Percentiles rank a stretch among this genome's conserved stretches.
These are phyloP conservation scores for Acanthaster planci DNA, from an alignment of 35 echinoderm and acorn worm genomes.

Conservation along the genomic window DNA sequence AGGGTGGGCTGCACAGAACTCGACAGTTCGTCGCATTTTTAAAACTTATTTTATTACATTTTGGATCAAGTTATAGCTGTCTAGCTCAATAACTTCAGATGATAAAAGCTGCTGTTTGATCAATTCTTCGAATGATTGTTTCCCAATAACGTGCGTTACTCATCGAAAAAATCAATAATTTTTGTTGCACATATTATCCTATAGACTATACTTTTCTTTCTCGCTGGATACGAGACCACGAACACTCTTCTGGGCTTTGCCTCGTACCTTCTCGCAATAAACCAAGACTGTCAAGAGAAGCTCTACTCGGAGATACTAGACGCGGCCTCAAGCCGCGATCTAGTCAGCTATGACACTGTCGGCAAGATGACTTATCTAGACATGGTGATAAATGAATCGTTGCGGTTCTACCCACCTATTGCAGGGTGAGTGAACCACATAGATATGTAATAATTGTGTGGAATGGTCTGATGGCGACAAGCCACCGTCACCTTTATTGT, in stretches of 20 bases:
- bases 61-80: too few species aligned
- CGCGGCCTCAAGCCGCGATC: constrained; percentile 20
- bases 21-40: too few species aligned
- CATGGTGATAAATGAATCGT: constrained; percentile 56
- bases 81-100: too few species aligned
- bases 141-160: too few species aligned
- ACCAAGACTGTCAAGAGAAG: constrained; percentile 55
- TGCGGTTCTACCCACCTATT: constrained; percentile 66
- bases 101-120: too few species aligned
- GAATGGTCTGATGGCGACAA: too few species aligned
- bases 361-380: constrained; percentile 81
- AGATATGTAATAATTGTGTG: background rate
- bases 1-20: too few species aligned
- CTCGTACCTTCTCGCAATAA: constrained; percentile 63
- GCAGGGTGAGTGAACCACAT: constrained; percentile 39
- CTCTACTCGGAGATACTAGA: constrained; percentile 62
- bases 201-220: constrained; percentile 61
- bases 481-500: too few species aligned
- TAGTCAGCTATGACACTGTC: constrained; percentile 54
- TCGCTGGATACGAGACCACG: constrained; percentile 86
- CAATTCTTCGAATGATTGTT: too few species aligned
- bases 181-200: background rate
- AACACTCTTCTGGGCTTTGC: constrained; percentile 53
- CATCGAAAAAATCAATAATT: too few species aligned
- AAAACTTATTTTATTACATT: too few species aligned